Evolutionary conservation across 2,113 vertebrate genomes (phyloP).

Genomic region (Tachysurus fulvidraco): DNA sequence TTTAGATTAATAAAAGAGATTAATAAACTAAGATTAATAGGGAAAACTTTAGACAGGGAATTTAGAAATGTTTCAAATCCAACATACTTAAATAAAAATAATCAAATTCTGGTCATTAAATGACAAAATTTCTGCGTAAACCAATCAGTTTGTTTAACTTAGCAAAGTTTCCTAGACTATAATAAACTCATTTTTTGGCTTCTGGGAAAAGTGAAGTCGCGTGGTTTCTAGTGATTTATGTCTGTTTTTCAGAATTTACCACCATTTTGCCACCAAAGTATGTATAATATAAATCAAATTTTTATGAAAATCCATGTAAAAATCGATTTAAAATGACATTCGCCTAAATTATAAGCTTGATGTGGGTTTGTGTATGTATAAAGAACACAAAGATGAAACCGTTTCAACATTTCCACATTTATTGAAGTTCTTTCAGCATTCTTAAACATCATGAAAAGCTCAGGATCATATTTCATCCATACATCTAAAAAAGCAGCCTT

Average conservation of each 20-base stretch:
- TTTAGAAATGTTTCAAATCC: too few species aligned
- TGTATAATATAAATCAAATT: too few species aligned
- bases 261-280: too few species aligned
- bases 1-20: not conserved
- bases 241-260: too few species aligned
- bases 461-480: not conserved
- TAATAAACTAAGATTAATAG: not conserved
- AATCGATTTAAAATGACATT: not conserved
- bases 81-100: too few species aligned
- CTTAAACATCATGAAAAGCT: not conserved
- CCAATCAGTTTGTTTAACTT: too few species aligned
- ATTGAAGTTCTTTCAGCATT: not conserved
- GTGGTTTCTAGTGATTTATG: not conserved
- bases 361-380: not conserved
- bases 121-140: too few species aligned
- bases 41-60: not conserved
- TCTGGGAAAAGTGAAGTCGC: too few species aligned
- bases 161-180: too few species aligned
- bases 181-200: too few species aligned
- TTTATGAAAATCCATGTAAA: too few species aligned
- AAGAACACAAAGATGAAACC: not conserved
- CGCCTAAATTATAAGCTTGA: not conserved
- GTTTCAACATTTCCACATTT: not conserved
- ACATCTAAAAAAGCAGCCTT: not conserved
- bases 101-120: too few species aligned